Evolutionary conservation across 2,888 invertebrate genomes (phyloP).

Genomic region (Pharmacophagus antenor): DNA sequence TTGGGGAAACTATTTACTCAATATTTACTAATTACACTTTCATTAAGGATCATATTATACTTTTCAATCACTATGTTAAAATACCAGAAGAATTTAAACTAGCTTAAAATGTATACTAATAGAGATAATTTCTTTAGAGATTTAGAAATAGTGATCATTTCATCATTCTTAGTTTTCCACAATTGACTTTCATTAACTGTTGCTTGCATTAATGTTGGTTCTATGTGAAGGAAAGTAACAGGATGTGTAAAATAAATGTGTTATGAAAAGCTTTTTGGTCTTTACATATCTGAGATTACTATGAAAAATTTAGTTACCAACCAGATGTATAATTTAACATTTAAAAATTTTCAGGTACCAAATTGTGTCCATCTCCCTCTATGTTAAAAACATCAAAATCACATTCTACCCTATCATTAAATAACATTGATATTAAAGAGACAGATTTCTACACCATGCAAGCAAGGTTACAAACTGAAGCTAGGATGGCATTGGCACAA

Average conservation of each 20-base stretch:
- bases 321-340: neutral
- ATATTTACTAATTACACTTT: no score
- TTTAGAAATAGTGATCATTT: no score
- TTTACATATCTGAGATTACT: neutral
- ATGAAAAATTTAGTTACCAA: neutral
- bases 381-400: conserved; percentile 69
- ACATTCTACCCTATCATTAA: conserved; percentile 72
- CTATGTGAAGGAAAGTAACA: neutral
- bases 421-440: conserved; percentile 76
- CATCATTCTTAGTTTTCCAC: no score
- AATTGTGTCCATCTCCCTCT: conserved; percentile 69
- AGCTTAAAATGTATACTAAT: no score
- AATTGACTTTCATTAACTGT: neutral
- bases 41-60: neutral
- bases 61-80: neutral
- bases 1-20: neutral
- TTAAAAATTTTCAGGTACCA: conserved; percentile 53
- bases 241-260: neutral
- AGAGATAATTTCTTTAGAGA: no score
- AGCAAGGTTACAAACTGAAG: conserved; percentile 91
- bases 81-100: no score
- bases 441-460: conserved; percentile 91
- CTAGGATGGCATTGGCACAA: conserved; percentile 91
- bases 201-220: neutral
- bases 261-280: neutral